These are phyloP conservation scores for Xiphophorus birchmanni DNA, from an alignment of 2,797 vertebrate genomes.

Conservation along the genomic window DNA sequence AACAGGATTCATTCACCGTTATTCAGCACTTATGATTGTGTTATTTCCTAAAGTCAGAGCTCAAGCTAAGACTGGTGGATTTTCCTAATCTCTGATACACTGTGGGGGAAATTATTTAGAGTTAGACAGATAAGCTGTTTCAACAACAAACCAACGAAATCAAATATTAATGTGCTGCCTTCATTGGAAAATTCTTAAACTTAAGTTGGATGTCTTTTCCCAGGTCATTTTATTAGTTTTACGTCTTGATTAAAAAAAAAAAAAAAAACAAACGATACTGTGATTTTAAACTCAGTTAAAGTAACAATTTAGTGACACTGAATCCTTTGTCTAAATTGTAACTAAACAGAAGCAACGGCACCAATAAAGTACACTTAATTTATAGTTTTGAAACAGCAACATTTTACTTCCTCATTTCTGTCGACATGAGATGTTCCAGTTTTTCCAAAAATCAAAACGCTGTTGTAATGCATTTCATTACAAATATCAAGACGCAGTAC, in stretches of 20 bases:
- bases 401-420: neutral
- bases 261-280: neutral
- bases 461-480: neutral
- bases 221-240: neutral
- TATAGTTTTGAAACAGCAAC: neutral
- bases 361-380: neutral
- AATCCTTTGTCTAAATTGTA: neutral
- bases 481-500: neutral
- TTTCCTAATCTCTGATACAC: neutral
- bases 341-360: neutral
- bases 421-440: neutral
- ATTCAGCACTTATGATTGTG: neutral
- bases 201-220: neutral
- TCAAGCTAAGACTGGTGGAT: neutral
- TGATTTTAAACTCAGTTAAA: neutral
- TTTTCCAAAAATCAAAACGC: neutral
- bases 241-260: neutral
- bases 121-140: neutral
- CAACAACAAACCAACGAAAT: neutral
- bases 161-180: neutral
- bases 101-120: neutral
- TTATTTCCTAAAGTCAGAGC: neutral
- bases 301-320: neutral
- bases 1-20: neutral
- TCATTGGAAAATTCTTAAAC: neutral